Conservation (phyloP, 2,113 vertebrate genomes). For the Eleginops maclovinus region DNA sequence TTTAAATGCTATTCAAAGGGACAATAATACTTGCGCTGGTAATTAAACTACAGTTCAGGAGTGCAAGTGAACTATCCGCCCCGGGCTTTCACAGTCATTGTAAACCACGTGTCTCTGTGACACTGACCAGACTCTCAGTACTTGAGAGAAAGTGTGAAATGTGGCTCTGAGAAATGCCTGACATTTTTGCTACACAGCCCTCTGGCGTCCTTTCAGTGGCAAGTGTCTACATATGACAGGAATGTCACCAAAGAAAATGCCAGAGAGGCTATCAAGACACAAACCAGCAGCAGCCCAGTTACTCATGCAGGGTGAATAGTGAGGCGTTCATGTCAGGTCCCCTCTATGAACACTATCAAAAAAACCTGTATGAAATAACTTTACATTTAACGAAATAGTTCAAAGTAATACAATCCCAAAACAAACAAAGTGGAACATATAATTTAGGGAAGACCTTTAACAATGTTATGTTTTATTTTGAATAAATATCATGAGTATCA, state of each 20-base stretch:
- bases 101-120: conserved; percentile 11
- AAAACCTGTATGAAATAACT: too few species aligned
- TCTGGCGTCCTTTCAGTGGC: conserved; percentile 30
- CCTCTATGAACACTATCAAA: background rate
- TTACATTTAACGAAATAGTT: background rate
- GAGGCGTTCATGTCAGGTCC: background rate
- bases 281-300: conserved; percentile 6
- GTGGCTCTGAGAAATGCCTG: conserved; percentile 55
- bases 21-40: conserved; percentile 17
- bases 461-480: background rate
- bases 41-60: background rate
- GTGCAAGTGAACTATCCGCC: conserved; percentile 6
- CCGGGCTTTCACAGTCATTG: background rate
- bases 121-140: conserved; percentile 25
- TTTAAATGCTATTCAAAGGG: conserved; percentile 22
- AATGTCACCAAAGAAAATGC: conserved; percentile 54
- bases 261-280: conserved; percentile 28
- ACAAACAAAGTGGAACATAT: background rate
- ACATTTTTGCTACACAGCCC: conserved; percentile 38
- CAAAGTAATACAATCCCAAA: background rate
- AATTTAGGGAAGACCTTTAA: background rate
- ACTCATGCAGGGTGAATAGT: background rate
- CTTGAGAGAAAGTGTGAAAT: conserved; percentile 44
- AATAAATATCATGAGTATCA: background rate
- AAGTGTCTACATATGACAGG: conserved; percentile 59